Percentiles rank a stretch among this genome's conserved stretches.
Conservation (phyloP, 23 tunicate genomes). For the Pegea sp. region DNA sequence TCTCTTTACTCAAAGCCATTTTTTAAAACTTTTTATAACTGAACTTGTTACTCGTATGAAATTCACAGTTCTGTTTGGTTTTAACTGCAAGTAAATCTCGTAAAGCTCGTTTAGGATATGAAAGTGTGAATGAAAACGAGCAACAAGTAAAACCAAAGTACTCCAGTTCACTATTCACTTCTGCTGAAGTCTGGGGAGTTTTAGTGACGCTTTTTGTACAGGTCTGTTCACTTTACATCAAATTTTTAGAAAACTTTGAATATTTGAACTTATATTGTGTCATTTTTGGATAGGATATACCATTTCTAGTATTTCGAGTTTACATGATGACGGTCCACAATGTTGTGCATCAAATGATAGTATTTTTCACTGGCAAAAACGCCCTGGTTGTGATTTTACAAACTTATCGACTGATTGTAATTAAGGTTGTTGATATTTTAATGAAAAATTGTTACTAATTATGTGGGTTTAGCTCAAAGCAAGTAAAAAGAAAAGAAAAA, state of each 20-base stretch:
- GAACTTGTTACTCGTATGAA: too few species aligned
- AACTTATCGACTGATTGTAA: constrained; percentile 59
- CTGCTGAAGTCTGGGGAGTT: constrained; percentile 95
- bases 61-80: constrained; percentile 62
- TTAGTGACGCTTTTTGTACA: constrained; percentile 69
- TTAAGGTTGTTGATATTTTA: constrained; percentile 42
- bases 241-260: not conserved
- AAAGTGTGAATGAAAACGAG: not conserved
- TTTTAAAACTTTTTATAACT: too few species aligned
- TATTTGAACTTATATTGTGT: not conserved
- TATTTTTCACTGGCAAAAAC: constrained; percentile 87
- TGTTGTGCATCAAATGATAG: constrained; percentile 88
- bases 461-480: too few species aligned
- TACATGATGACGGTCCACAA: constrained; percentile 61
- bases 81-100: constrained; percentile 67
- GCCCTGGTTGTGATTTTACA: constrained; percentile 73
- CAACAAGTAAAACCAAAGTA: constrained; percentile 4
- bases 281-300: constrained; percentile 55
- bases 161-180: constrained; percentile 23
- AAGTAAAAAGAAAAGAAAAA: too few species aligned
- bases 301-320: constrained; percentile 72
- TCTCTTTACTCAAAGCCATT: too few species aligned
- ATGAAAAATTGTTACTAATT: too few species aligned
- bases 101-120: constrained; percentile 43
- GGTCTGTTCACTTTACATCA: constrained; percentile 9